Evolutionary conservation across 2,888 invertebrate genomes (phyloP), one percentile per base, ranked within the genome.

Genomic region (Amphimallon solstitiale): DNA sequence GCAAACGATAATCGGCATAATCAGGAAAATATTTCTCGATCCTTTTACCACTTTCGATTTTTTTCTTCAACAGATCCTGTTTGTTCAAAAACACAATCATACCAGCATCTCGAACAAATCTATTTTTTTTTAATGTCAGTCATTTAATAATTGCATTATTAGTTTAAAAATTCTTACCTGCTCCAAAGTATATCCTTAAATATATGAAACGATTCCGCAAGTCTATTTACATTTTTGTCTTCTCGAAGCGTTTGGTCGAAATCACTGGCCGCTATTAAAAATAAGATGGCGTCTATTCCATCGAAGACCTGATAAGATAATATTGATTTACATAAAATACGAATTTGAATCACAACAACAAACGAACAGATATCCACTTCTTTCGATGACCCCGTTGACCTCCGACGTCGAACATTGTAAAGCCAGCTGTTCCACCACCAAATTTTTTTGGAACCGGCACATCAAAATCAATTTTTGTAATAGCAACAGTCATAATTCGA

Each of bases 381-480:
- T 90, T 90, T 64, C 93, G 83, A 76, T 93, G 91, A 9, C 92
- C 93, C 64, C 91, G 83, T 79, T 94, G 94, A 0, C 94, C 94
- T 0, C 94, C 94, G 0, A 94, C 94, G 77, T 94, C 94, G 74
- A 89, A 93, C 89, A 94, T 92, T 85, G 90, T 90, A 77, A 92
- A 92, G 21, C 88, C 86, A 74, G 92, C 90, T 4, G 84, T 80
- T 0, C 91, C 90, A 0, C 90, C 90, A 0, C 91, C 90, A 84
- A 89, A 86, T 46, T 87, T 86, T 76, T 86, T 88, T 2, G 91
- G 89, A 5, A 91, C 86, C 81, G 89, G 87, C 9, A 92, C 88
- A 78, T 87, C 86, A 73, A 92, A 92, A 73, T 90, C 89, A 51
- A 92, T 90, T 80, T 90, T 90, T 75, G 91, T 89, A 72, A 92